Conservation (phyloP, 2,113 vertebrate species). For the Nycticorax nycticorax region DNA sequence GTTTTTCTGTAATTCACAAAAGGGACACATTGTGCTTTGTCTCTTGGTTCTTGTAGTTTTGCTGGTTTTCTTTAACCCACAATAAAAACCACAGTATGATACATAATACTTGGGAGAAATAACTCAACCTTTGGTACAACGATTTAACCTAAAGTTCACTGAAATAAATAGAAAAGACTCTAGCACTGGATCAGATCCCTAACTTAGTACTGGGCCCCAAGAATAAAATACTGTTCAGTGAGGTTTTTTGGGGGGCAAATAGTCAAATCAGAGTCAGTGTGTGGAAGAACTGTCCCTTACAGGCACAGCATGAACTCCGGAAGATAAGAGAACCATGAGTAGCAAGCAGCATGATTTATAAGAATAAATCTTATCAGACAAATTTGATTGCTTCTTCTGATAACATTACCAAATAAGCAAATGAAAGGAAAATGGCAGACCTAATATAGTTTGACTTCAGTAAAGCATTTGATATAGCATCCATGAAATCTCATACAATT, state of each 20-base stretch:
- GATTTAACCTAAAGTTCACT: not conserved
- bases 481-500: conserved; percentile 5
- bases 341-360: not conserved
- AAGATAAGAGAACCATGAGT: not conserved
- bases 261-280: not conserved
- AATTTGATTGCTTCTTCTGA: conserved; percentile 47
- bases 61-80: not conserved
- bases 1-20: not conserved
- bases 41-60: not conserved
- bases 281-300: not conserved
- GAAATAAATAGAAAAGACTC: not conserved
- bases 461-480: not conserved
- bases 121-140: not conserved
- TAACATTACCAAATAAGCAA: conserved; percentile 44
- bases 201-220: not conserved
- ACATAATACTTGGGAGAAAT: not conserved
- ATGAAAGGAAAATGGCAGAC: conserved; percentile 41
- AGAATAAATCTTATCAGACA: conserved; percentile 42
- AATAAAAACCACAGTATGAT: not conserved
- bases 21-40: not conserved
- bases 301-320: not conserved
- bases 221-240: not conserved
- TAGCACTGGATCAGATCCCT: not conserved
- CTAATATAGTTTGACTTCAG: conserved; percentile 46
- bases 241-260: not conserved